These are phyloP conservation scores for Anneissia japonica DNA, from an alignment of 35 echinoderm and acorn worm species.

Conservation along the genomic window DNA sequence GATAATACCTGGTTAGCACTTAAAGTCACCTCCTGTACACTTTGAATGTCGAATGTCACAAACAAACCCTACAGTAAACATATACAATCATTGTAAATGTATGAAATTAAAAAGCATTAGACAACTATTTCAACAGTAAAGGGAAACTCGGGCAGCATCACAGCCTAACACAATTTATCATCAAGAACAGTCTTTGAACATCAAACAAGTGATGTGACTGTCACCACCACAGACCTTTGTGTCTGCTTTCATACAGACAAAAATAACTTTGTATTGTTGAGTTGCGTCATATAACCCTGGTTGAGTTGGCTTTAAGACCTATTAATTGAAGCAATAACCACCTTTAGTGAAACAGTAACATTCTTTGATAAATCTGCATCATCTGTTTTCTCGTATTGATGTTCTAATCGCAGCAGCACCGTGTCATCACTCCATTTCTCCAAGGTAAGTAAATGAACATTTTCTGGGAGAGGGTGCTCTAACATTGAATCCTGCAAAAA, in stretches of 20 bases:
- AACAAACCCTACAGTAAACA: slow-evolving; percentile 46
- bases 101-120: not conserved
- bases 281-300: no score
- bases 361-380: slow-evolving; percentile 56
- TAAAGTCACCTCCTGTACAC: slow-evolving; percentile 46
- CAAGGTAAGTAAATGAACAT: slow-evolving; percentile 84
- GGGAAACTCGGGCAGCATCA: no score
- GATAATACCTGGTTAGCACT: slow-evolving; percentile 45
- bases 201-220: no score
- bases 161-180: no score
- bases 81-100: no score
- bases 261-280: no score
- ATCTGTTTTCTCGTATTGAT: slow-evolving; percentile 70
- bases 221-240: no score
- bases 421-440: slow-evolving; percentile 44
- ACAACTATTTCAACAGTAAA: no score
- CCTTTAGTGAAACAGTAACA: slow-evolving; percentile 80
- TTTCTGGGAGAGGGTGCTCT: slow-evolving; percentile 47
- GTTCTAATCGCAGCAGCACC: slow-evolving; percentile 65
- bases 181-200: no score
- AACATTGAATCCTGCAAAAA: slow-evolving; percentile 62
- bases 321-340: no score
- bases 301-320: no score
- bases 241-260: no score
- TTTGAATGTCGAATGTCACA: slow-evolving; percentile 27